Evolutionary conservation across 2,797 vertebrate genomes (phyloP), one percentile per base, ranked within the genome.

Genomic region (Ambastaia sidthimunki): DNA sequence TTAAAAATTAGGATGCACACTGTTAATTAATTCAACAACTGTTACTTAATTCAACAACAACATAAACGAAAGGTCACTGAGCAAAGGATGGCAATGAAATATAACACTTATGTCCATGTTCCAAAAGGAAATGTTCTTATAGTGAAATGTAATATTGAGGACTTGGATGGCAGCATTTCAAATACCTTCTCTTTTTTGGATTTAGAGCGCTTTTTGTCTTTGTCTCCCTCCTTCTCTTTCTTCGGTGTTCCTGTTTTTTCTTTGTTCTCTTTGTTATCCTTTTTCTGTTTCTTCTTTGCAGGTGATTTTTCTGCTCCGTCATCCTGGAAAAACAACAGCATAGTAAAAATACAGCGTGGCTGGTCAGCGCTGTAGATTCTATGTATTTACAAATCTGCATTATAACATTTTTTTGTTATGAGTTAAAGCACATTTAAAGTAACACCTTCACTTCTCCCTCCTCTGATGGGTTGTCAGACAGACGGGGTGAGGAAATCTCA

Each of bases 261-360:
- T 89, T 99, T 99, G 91, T 99, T 99, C 88, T 99, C 98, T 88
- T 99, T 99, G 91, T 99, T 98, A 79, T 98, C 97, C 87, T 97
- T 98, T 87, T 97, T 99, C 90, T 93, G 96, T 88, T 96, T 97
- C 90, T 98, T 99, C 88, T 97, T 99, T 82, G 93, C 89, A 0
- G 95, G 95, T 59, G 96, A 96, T 85, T 96, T 97, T 54, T 98
- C 96, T 74, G 95, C 87, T 84, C 95, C 95, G 41, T 98, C 96
- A 44, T 98, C 97, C 96, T 98, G 84, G 19, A 81, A 80, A 47
- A 81, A 21, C 6, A 13, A 50, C 66, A 34, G 31, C 81, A 80
- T 48, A 71, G 15, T 41, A 67, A 66, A 76, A 76, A 81, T 28
- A 50, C 47, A n/a, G 47, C 21, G 2, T 21, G 25, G 65, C 54